Percentiles rank a stretch among this genome's conserved stretches.
Conservation (phyloP, 2,888 invertebrate species). For the Caradrina clavipalpis region DNA sequence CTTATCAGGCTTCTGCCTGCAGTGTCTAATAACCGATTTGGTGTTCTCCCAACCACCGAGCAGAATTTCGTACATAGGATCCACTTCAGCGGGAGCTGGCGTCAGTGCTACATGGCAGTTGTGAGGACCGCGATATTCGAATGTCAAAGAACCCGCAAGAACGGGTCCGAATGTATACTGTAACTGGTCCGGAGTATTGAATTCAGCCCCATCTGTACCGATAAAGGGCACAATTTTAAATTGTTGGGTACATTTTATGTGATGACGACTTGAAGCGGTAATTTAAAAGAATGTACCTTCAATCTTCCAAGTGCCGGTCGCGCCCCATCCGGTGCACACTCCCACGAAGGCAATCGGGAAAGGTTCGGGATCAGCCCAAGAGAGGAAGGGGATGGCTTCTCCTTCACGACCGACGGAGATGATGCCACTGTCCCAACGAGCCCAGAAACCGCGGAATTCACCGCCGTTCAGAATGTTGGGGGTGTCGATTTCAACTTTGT, state of each 20-base stretch:
- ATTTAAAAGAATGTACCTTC: conserved; percentile 90
- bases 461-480: conserved; percentile 93
- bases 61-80: conserved; percentile 93
- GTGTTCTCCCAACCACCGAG: conserved; percentile 93
- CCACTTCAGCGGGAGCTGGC: conserved; percentile 88
- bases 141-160: conserved; percentile 87
- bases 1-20: conserved; percentile 92
- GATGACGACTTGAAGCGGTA: conserved; percentile 10
- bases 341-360: conserved; percentile 94
- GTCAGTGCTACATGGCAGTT: conserved; percentile 93
- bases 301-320: conserved; percentile 95
- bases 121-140: conserved; percentile 92
- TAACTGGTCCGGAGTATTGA: conserved; percentile 91
- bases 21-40: conserved; percentile 92
- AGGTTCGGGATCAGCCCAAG: conserved; percentile 93
- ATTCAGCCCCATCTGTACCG: conserved; percentile 89
- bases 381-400: conserved; percentile 93
- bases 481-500: conserved; percentile 93
- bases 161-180: conserved; percentile 91
- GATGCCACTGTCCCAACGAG: conserved; percentile 94
- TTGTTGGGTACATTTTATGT: conserved; percentile 88
- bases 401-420: conserved; percentile 94
- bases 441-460: conserved; percentile 96
- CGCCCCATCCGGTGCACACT: conserved; percentile 97
- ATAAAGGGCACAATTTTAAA: conserved; percentile 74